Evolutionary conservation across 2,113 vertebrate genomes (phyloP).

Genomic region (Strigops habroptila): DNA sequence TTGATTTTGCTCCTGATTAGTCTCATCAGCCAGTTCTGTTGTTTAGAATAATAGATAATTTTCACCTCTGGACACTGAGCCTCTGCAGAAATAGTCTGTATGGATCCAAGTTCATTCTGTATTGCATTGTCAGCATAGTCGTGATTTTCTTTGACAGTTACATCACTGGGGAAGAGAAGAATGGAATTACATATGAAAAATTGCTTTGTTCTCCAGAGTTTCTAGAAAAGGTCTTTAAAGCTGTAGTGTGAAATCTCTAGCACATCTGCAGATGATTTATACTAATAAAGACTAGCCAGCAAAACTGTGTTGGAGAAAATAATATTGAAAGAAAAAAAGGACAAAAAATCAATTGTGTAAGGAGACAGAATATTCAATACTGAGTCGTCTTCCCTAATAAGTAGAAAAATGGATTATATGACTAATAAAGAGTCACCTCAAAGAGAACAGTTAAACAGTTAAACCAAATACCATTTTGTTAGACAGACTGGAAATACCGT

Average conservation of each 20-base stretch:
- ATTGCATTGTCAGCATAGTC: constrained; percentile 66
- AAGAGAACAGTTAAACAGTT: constrained; percentile 45
- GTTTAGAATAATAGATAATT: constrained; percentile 70
- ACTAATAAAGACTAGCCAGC: constrained; percentile 47
- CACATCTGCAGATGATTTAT: constrained; percentile 43
- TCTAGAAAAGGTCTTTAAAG: constrained; percentile 45
- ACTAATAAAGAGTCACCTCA: constrained; percentile 45
- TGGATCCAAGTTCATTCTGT: constrained; percentile 58
- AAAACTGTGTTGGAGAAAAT: constrained; percentile 40
- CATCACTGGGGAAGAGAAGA: constrained; percentile 52
- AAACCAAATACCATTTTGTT: constrained; percentile 9
- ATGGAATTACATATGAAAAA: constrained; percentile 75
- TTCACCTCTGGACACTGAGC: constrained; percentile 45
- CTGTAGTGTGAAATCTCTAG: constrained; percentile 34
- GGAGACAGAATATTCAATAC: constrained; percentile 37
- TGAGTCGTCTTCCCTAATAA: constrained; percentile 39
- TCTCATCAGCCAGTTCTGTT: constrained; percentile 57
- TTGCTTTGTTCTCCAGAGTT: constrained; percentile 73
- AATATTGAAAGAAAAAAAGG: neutral
- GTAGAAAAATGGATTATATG: constrained; percentile 37
- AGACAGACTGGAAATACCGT: neutral
- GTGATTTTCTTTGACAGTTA: constrained; percentile 67
- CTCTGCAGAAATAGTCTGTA: constrained; percentile 51
- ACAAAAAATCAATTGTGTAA: constrained; percentile 43
- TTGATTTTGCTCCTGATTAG: constrained; percentile 69